Evolutionary conservation across 2,113 vertebrate species (phyloP).

Genomic region (Atlantisia rogersi): DNA sequence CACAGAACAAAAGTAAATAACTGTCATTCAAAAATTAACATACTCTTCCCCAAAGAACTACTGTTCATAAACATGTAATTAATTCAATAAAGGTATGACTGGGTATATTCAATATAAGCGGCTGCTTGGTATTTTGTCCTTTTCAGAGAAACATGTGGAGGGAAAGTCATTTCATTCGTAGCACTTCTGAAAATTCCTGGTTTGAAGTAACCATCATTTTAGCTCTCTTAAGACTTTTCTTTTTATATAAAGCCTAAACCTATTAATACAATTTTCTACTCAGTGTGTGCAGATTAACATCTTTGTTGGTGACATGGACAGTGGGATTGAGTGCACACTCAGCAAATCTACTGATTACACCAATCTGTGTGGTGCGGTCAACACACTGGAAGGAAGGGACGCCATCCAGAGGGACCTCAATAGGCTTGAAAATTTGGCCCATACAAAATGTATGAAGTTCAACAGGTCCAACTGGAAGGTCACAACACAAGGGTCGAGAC

Average conservation of each 20-base stretch:
- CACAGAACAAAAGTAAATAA: slow-evolving; percentile 54
- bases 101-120: background rate
- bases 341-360: too few species aligned
- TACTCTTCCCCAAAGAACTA: slow-evolving; percentile 36
- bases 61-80: slow-evolving; percentile 52
- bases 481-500: too few species aligned
- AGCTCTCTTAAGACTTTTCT: fast-evolving
- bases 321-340: too few species aligned
- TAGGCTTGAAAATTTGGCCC: too few species aligned
- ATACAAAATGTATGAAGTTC: too few species aligned
- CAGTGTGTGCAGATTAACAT: background rate
- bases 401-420: too few species aligned
- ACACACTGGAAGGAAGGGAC: too few species aligned
- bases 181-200: background rate
- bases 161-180: background rate
- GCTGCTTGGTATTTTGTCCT: background rate
- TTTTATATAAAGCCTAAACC: background rate
- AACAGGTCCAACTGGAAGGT: too few species aligned
- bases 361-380: too few species aligned
- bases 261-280: background rate
- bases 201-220: background rate
- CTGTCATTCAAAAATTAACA: slow-evolving; percentile 47
- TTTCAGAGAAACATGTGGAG: background rate
- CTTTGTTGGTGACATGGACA: too few species aligned
- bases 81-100: slow-evolving; percentile 40